A percentile compares a stretch with the other conserved stretches of the same genome.
Evolutionary conservation across 2,888 invertebrate species (phyloP).

Genomic region (Ophioninae sp.): DNA sequence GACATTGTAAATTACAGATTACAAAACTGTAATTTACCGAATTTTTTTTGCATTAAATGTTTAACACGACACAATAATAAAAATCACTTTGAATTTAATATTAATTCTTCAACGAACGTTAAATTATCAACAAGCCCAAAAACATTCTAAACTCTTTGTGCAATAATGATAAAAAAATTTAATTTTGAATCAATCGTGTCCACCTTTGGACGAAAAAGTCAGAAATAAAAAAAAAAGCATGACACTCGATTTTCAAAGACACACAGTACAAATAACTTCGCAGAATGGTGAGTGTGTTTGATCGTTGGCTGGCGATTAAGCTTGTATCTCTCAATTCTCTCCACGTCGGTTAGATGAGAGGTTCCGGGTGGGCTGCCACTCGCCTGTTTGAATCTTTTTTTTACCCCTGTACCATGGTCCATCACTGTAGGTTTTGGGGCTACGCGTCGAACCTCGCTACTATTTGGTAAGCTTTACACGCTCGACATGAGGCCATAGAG

Average conservation of each 20-base stretch:
- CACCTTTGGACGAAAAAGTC: background rate
- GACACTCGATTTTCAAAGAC: background rate
- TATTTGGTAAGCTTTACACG: background rate
- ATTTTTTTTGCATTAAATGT: too few species aligned
- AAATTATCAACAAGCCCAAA: too few species aligned
- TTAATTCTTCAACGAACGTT: too few species aligned
- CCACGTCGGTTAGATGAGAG: constrained; percentile 2
- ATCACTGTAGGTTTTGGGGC: constrained; percentile 11
- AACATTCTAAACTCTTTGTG: too few species aligned
- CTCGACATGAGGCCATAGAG: background rate
- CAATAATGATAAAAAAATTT: too few species aligned
- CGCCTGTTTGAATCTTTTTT: background rate
- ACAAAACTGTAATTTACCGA: too few species aligned
- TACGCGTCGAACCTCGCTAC: constrained; percentile 11
- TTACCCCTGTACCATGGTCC: background rate
- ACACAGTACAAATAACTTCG: background rate
- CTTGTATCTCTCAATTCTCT: constrained; percentile 1
- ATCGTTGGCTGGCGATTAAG: background rate
- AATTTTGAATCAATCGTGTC: too few species aligned
- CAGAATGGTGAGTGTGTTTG: background rate
- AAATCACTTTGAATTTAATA: too few species aligned
- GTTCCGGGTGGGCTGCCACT: background rate
- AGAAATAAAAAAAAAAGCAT: background rate
- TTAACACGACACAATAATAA: too few species aligned
- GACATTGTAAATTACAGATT: too few species aligned